Percentiles rank a stretch among this genome's conserved stretches.
phyloP scores from a whole-genome alignment of 2,888 invertebrate genomes.

The Ischnura elegans region DNA sequence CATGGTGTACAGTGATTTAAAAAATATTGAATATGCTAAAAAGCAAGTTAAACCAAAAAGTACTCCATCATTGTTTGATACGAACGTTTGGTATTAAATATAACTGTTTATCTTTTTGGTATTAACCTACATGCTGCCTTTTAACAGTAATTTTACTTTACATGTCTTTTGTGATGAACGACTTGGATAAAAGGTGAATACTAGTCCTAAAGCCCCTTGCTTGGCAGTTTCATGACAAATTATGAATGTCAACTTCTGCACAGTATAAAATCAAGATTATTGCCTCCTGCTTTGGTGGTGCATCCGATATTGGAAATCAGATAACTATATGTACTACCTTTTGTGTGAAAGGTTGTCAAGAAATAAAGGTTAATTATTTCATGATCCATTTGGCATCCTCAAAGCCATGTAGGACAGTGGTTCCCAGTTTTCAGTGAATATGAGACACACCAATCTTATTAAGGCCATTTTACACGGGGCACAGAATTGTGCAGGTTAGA shows the following conservation, averaged over 20 bases:
- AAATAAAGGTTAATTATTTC: neutral
- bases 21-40: neutral
- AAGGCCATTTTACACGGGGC: too few relatives aligned
- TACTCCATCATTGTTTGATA: conserved; percentile 49
- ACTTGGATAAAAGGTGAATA: conserved; percentile 15
- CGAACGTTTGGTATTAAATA: conserved; percentile 35
- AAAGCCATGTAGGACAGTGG: conserved; percentile 34
- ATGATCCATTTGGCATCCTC: neutral
- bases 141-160: neutral
- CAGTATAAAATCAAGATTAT: neutral
- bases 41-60: neutral
- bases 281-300: conserved; percentile 36
- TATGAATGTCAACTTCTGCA: conserved; percentile 24
- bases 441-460: too few relatives aligned
- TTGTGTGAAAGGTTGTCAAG: conserved; percentile 6
- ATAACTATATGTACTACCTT: conserved; percentile 33
- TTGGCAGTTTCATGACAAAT: conserved; percentile 37
- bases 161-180: neutral
- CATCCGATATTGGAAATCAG: conserved; percentile 27
- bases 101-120: conserved; percentile 53
- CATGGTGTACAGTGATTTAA: conserved; percentile 8
- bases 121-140: neutral
- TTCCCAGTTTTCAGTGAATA: neutral
- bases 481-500: too few relatives aligned
- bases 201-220: neutral